phyloP scores from a whole-genome alignment of 2,888 invertebrate genomes.

The Andrena hattorfiana region DNA sequence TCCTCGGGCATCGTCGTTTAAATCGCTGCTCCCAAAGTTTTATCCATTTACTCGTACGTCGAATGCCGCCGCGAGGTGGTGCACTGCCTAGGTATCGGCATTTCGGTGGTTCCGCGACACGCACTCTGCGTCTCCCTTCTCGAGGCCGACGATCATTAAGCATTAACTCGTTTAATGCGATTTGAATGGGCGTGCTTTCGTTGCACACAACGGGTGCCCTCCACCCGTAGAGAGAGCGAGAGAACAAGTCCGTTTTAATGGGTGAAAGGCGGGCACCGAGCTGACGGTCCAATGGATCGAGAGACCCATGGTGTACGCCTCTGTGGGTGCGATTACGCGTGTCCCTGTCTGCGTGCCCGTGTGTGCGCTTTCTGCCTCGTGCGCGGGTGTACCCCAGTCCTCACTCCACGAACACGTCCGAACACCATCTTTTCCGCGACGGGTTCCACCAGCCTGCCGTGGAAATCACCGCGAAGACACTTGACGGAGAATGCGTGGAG shows the following conservation, averaged over 20 bases:
- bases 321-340: conserved; percentile 69
- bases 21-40: neutral
- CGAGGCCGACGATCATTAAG: conserved; percentile 49
- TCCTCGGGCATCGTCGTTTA: neutral
- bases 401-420: neutral
- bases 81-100: neutral
- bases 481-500: neutral
- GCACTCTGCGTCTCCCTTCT: conserved; percentile 8
- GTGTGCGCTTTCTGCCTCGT: neutral
- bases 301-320: conserved; percentile 76
- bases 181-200: conserved; percentile 77
- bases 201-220: conserved; percentile 70
- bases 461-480: neutral
- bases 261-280: conserved; percentile 74
- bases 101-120: neutral
- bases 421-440: conserved; percentile 9
- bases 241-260: conserved; percentile 71
- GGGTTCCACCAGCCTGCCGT: neutral
- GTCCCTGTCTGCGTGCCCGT: conserved; percentile 24
- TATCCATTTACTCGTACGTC: neutral
- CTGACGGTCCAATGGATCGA: conserved; percentile 75
- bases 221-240: conserved; percentile 67
- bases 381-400: conserved; percentile 15
- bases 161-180: conserved; percentile 70
- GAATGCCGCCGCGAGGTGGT: neutral